Conservation (phyloP, 2,888 invertebrate genomes). For the Gasteruption jaculator region DNA sequence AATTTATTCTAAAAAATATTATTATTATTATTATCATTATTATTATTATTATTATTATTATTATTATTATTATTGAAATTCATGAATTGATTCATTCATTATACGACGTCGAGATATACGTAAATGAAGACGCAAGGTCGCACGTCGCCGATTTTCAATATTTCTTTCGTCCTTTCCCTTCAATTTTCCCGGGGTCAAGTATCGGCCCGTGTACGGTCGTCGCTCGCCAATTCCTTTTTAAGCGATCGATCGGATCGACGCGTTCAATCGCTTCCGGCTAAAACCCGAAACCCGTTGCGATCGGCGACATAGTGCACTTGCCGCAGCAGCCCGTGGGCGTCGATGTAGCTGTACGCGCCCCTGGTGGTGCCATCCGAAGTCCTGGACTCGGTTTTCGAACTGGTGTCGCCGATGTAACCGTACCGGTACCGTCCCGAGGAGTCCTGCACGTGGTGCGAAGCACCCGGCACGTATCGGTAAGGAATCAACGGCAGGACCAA, state of each 20-base stretch:
- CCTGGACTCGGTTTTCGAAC: slow-evolving; percentile 62
- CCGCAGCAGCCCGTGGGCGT: slow-evolving; percentile 63
- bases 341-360: slow-evolving; percentile 67
- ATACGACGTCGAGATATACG: no score
- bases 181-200: background rate
- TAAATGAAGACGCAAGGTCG: background rate
- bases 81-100: background rate
- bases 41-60: no score
- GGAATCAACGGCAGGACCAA: slow-evolving; percentile 35
- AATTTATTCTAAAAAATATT: no score
- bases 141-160: slow-evolving; percentile 3
- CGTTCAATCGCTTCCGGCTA: no score
- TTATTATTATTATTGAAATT: background rate
- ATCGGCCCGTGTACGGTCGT: no score
- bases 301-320: slow-evolving; percentile 64
- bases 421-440: slow-evolving; percentile 58
- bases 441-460: slow-evolving; percentile 56
- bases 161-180: background rate
- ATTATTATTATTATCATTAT: no score
- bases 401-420: slow-evolving; percentile 63
- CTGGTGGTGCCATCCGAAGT: slow-evolving; percentile 60
- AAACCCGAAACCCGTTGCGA: slow-evolving; percentile 62
- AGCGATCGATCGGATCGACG: no score
- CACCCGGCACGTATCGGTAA: slow-evolving; percentile 39
- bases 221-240: no score